Evolutionary conservation across 2,888 invertebrate genomes (phyloP).

Genomic region (Ornithoptera priamus): DNA sequence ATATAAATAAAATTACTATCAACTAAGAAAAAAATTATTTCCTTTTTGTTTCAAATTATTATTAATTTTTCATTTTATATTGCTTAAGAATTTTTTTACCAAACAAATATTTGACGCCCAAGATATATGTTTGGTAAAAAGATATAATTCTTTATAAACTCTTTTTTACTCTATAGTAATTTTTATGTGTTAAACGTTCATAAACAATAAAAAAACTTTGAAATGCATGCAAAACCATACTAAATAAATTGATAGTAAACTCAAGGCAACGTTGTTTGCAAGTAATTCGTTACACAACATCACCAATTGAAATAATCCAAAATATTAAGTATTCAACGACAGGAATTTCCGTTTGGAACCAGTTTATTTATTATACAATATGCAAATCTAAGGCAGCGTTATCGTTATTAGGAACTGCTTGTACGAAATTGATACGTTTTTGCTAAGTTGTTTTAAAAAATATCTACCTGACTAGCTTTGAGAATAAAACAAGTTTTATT

Average conservation of each 20-base stretch:
- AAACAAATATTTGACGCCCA: too few species aligned
- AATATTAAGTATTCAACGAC: neutral
- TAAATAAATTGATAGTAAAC: neutral
- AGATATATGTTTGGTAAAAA: too few species aligned
- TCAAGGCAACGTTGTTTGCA: neutral
- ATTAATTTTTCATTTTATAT: too few species aligned
- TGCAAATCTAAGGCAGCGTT: slow-evolving; percentile 14
- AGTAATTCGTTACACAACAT: neutral
- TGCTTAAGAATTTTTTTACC: too few species aligned
- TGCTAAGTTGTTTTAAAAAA: neutral
- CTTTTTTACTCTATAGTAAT: too few species aligned
- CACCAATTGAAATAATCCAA: neutral
- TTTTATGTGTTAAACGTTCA: neutral
- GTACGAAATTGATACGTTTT: slow-evolving; percentile 15
- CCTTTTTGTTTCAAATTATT: too few species aligned
- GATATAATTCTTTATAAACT: too few species aligned
- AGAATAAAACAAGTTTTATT: neutral
- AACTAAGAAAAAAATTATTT: too few species aligned
- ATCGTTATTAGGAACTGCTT: neutral
- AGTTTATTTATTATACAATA: slow-evolving; percentile 3
- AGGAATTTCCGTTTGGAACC: slow-evolving; percentile 26
- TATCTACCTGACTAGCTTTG: neutral
- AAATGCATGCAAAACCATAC: neutral
- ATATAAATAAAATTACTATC: too few species aligned
- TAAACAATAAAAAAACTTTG: neutral